A percentile compares a stretch with the other conserved stretches of the same genome.
Evolutionary conservation across 1,140 invertebrate species (phyloP).

Genomic region (Leptonema lineaticorne): DNA sequence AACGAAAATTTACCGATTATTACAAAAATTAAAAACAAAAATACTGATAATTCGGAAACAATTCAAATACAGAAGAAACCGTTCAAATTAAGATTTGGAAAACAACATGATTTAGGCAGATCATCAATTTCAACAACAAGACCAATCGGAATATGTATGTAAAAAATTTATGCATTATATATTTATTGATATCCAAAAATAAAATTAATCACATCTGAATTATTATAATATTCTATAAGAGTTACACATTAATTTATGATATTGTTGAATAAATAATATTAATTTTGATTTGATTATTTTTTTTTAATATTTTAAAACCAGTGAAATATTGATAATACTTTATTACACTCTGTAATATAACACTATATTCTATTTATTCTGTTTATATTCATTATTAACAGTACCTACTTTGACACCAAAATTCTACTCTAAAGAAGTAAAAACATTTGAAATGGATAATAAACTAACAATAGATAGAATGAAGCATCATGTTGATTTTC

Average conservation of each 20-base stretch:
- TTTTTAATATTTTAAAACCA: no score
- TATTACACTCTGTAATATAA: no score
- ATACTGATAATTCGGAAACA: background rate
- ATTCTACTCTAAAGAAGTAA: slow-evolving; percentile 41
- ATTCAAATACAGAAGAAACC: slow-evolving; percentile 41
- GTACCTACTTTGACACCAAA: slow-evolving; percentile 41
- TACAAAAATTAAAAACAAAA: background rate
- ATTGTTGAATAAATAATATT: no score
- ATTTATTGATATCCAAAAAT: no score
- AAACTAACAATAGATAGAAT: slow-evolving; percentile 33
- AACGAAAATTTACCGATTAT: slow-evolving; percentile 14
- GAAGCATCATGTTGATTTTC: slow-evolving; percentile 41
- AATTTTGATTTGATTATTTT: no score
- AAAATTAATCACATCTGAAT: no score
- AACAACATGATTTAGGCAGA: slow-evolving; percentile 44
- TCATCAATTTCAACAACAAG: slow-evolving; percentile 46
- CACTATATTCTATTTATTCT: no score
- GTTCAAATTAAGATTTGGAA: slow-evolving; percentile 48
- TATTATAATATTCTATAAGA: no score
- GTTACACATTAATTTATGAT: no score
- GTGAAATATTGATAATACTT: no score
- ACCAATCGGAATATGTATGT: slow-evolving; percentile 43
- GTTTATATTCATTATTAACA: slow-evolving; percentile 29
- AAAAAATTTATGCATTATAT: no score
- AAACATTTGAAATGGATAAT: slow-evolving; percentile 22